phyloP scores from a whole-genome alignment of 2,113 vertebrate species.

The Psittacula cyanocephala region DNA sequence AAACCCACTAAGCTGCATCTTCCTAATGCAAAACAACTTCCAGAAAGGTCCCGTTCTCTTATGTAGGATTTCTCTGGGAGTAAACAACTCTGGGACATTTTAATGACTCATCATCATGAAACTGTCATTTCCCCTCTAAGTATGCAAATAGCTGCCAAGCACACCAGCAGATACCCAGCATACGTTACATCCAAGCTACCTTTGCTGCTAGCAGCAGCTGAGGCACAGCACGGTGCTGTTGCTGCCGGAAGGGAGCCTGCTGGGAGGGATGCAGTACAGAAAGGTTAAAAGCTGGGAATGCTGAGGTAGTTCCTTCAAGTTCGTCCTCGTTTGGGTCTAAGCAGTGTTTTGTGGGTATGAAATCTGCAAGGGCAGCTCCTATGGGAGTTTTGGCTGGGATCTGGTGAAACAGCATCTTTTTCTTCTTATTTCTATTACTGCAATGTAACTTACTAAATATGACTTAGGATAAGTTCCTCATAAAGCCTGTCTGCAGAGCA shows the following conservation, averaged over 20 bases:
- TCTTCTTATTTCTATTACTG: fast-evolving
- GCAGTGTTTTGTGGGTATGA: fast-evolving
- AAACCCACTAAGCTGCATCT: background rate
- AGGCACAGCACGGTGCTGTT: fast-evolving
- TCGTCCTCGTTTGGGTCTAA: too few relatives aligned
- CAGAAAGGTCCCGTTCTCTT: background rate
- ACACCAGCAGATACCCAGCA: background rate
- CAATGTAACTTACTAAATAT: background rate
- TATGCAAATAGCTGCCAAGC: background rate
- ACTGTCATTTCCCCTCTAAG: background rate
- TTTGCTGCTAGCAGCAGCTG: background rate
- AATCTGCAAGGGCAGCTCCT: background rate
- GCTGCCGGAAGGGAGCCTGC: fast-evolving
- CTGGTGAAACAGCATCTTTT: background rate
- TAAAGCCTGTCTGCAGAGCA: background rate
- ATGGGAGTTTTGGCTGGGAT: background rate
- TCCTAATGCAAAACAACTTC: background rate
- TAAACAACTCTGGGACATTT: background rate
- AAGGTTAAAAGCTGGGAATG: background rate
- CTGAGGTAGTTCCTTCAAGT: background rate
- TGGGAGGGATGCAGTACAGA: fast-evolving
- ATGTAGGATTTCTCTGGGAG: background rate
- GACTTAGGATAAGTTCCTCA: background rate
- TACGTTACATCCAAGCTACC: background rate
- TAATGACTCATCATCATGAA: background rate